Base-by-base conservation (phyloP, 1,140 invertebrate genomes). In the Camponotus vicinus region DNA sequence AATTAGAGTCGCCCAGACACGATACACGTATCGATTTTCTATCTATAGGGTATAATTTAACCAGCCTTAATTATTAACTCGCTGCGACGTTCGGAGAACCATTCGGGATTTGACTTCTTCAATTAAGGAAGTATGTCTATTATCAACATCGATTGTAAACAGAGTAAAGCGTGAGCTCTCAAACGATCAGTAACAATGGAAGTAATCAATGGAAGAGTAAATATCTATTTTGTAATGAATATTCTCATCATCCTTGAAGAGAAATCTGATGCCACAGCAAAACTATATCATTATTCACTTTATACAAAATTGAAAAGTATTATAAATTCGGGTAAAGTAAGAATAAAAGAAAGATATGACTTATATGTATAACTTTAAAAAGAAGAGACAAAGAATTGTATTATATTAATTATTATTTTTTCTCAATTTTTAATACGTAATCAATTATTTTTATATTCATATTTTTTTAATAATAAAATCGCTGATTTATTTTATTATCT, bases 41-140 rank as follows among this genome's bases (percentile, higher is more conserved):
- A 89, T 86, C 85, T 86, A 86, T 82, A 79, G 86, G n/a, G 57
- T 67, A 59, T 69, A 88, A 90, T 90, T 90, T 88, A 80, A 89
- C 42, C 42, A 52, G 45, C 59, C 18, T 69, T 89, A 85, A 80
- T 88, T 61, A 45, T 57, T 42, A 52, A 32, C 84, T 88, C 59
- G 66, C 42, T 66, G 18, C 3, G 55, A 78, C 73, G 55, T 85
- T 64, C 21, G 49, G 34, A 45, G 13, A 40, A 57, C 2, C 27
- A 42, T 21, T 37, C 71, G 52, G 21, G 34, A 66, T 64, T 52
- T 79, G 13, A 49, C 34, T 27, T 27, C 11, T 40, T 49, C 55
- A 85, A 87, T 87, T 67, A 67, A 7, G 57, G 13, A 21, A 32
- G 40, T 71, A 49, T 52, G 18, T 8, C 5, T 34, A 40, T 15